Conservation (phyloP, 1,140 invertebrate genomes). For the Drosophila kurseongensis region DNA sequence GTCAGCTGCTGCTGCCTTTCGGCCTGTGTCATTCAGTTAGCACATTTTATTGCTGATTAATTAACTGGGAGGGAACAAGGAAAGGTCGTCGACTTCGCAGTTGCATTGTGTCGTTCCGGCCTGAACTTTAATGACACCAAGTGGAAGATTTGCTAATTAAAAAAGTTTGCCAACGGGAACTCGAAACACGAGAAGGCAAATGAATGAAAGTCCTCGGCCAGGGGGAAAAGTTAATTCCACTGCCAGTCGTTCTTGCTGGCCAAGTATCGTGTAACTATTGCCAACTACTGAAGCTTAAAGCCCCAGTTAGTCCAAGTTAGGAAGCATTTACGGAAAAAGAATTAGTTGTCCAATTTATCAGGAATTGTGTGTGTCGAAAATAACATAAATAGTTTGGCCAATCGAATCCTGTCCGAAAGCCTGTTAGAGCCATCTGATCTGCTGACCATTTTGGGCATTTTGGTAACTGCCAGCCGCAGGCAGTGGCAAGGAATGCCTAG, state of each 20-base stretch:
- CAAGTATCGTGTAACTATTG: slow-evolving; percentile 42
- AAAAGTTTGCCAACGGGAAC: slow-evolving; percentile 61
- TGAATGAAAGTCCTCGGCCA: neutral
- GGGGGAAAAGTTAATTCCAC: slow-evolving; percentile 22
- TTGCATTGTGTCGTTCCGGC: slow-evolving; percentile 46
- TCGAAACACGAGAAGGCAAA: slow-evolving; percentile 20
- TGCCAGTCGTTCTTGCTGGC: slow-evolving; percentile 3
- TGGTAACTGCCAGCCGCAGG: slow-evolving; percentile 35
- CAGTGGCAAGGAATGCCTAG: slow-evolving; percentile 14
- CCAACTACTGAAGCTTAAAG: slow-evolving; percentile 45
- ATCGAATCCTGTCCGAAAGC: slow-evolving; percentile 9
- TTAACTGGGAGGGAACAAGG: slow-evolving; percentile 51
- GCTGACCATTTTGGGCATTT: slow-evolving; percentile 20
- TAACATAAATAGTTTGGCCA: slow-evolving; percentile 32
- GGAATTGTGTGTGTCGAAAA: slow-evolving; percentile 32
- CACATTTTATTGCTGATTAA: slow-evolving; percentile 80
- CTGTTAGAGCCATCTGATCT: slow-evolving; percentile 4
- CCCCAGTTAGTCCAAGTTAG: slow-evolving; percentile 19
- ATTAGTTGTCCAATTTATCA: slow-evolving; percentile 40
- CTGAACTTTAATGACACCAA: slow-evolving; percentile 60
- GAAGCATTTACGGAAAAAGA: slow-evolving; percentile 12
- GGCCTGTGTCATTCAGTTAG: slow-evolving; percentile 60
- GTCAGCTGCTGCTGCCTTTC: slow-evolving; percentile 20
- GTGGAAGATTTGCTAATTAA: slow-evolving; percentile 73
- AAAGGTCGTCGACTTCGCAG: slow-evolving; percentile 30